Base-by-base conservation (phyloP, 64 coral and sea anemone species). In the Dendronephthya gigantea region DNA sequence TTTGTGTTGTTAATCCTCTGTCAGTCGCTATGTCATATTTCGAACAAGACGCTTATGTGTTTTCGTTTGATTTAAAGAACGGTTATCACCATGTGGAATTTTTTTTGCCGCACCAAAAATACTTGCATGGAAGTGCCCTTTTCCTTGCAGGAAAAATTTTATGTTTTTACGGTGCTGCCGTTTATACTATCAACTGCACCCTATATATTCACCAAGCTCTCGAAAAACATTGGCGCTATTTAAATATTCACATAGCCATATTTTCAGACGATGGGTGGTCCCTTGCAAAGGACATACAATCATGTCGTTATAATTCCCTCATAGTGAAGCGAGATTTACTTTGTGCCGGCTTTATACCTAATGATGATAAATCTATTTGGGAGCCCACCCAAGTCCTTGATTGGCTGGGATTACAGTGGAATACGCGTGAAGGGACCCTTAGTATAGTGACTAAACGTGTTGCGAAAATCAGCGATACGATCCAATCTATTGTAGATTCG, bases 71-170 rank as follows among this genome's bases (percentile, higher is more conserved):
- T 83, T 37, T 90, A 4, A 86, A 90, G 47, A 87, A 51, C 58
- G 90, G 90, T 17, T 87, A 87, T 82, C 85, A 92, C 36, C 90
- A 92, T 66, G 88, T 82, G 36, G 82, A 88, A 23, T 88, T 88
- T 72, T 47, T 51, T 40, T 27, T 10, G 11, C 19, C 75, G 11
- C 40, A 88, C 51, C 85, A 74, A 8, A 50, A 4, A 2, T 84
- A 83, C 59, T 51, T 88, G 13, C 79, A 82, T 7, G 17, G 17
- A 11, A 45, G 11, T 4, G 41, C 41, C 50, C 15, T 92, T 85
- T 81, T 59, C 85, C 33, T 92, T 82, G 86, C 39, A 47, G 28
- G 49, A 19, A 79, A 35, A 8, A 0, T 79, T 36, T 39, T 79
- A 79, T 29, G 72, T 79, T 36, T 85, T 85, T 23, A 85, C 84